These are phyloP conservation scores for Rhabdophis nuchalis DNA, from an alignment of 2,797 vertebrate genomes.

Conservation along the genomic window DNA sequence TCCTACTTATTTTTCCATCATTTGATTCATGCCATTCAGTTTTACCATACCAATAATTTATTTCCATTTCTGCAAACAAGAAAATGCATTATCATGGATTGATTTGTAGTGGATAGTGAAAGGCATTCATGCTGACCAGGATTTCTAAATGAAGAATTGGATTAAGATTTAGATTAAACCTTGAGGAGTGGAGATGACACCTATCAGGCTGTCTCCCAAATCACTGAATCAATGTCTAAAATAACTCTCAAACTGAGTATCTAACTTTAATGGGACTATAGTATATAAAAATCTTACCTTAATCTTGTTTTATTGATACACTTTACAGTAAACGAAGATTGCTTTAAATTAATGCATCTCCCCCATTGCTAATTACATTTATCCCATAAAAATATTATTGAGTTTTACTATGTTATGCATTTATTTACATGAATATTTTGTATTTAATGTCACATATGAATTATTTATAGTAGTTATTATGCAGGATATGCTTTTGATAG, in stretches of 20 bases:
- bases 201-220: not conserved
- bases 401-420: not conserved
- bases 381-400: not conserved
- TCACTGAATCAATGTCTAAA: not conserved
- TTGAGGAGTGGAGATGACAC: not conserved
- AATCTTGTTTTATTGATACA: not conserved
- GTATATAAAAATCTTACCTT: not conserved
- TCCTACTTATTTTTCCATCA: not conserved
- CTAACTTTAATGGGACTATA: not conserved
- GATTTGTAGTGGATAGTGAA: not conserved
- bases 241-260: not conserved
- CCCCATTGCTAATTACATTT: not conserved
- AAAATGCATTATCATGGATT: not conserved
- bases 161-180: not conserved
- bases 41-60: not conserved
- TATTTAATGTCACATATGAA: not conserved
- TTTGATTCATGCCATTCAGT: not conserved
- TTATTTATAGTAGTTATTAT: slow-evolving; percentile 23
- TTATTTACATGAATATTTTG: not conserved
- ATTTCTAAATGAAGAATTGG: not conserved
- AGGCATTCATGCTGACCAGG: not conserved
- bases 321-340: not conserved
- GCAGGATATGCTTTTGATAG: not conserved
- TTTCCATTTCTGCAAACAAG: not conserved
- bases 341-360: slow-evolving; percentile 1